Evolutionary conservation across 2,113 vertebrate genomes (phyloP).

Genomic region (Gobio gobio): DNA sequence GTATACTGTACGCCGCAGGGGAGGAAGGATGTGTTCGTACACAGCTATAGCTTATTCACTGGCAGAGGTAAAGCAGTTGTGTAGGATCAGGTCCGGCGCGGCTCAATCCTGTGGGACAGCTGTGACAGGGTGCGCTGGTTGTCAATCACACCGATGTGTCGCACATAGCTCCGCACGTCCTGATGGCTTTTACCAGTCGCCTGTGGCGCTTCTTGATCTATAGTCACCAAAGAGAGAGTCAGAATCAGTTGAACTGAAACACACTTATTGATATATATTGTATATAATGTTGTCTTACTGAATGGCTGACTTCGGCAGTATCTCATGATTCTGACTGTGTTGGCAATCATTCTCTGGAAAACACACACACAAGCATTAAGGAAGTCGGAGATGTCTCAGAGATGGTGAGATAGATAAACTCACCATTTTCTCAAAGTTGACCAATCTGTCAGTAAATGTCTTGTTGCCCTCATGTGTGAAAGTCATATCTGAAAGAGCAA

Average conservation of each 20-base stretch:
- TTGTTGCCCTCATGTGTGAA: conserved; percentile 99
- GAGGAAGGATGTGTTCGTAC: conserved; percentile 11
- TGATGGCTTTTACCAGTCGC: conserved; percentile 89
- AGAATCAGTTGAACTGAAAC: not conserved
- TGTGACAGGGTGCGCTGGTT: conserved; percentile 97
- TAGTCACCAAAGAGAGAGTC: conserved; percentile 11
- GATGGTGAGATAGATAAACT: conserved; percentile 62
- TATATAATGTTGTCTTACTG: conserved; percentile 81
- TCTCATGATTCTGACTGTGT: conserved; percentile 90
- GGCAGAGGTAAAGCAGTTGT: conserved; percentile 70
- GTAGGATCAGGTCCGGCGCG: conserved; percentile 84
- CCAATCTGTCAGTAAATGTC: conserved; percentile 92
- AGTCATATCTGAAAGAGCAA: conserved; percentile 89
- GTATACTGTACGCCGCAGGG: not conserved
- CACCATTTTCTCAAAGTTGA: conserved; percentile 99
- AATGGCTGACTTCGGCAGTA: conserved; percentile 92
- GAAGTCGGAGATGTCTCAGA: not conserved
- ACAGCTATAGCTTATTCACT: conserved; percentile 59
- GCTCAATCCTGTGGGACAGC: conserved; percentile 94
- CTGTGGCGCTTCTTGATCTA: conserved; percentile 88
- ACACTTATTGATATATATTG: not conserved
- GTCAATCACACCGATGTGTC: conserved; percentile 95
- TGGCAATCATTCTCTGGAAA: conserved; percentile 95
- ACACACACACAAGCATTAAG: conserved; percentile 56
- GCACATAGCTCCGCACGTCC: conserved; percentile 90